Percentiles rank a stretch among this genome's conserved stretches.
phyloP scores from a whole-genome alignment of 2,888 invertebrate genomes.

The Odontothrips loti region DNA sequence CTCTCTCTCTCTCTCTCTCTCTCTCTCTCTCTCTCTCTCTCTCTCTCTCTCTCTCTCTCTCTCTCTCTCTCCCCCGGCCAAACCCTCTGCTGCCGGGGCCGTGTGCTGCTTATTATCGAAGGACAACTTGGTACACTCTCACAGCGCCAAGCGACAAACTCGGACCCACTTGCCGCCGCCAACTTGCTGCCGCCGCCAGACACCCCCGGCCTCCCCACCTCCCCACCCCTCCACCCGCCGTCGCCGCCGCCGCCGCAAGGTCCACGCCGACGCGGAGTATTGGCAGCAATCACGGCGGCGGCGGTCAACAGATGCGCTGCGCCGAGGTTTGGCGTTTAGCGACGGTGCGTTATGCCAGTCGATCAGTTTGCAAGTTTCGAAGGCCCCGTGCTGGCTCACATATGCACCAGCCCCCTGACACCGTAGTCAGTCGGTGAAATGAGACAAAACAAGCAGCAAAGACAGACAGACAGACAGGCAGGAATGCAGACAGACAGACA shows the following conservation, averaged over 20 bases:
- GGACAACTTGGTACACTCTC: constrained; percentile 25
- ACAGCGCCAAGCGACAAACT: background rate
- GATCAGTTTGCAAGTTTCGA: too few species aligned
- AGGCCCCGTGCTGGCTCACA: too few species aligned
- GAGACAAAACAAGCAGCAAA: too few species aligned
- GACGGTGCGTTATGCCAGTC: too few species aligned
- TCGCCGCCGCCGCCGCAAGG: background rate
- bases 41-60: background rate
- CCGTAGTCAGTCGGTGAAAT: too few species aligned
- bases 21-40: background rate
- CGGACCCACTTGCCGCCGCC: background rate
- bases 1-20: background rate
- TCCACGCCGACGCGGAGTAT: too few species aligned
- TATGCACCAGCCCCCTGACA: too few species aligned
- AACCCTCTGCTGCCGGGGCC: background rate
- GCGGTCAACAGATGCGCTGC: too few species aligned
- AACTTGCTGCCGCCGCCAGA: background rate
- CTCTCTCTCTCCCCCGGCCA: background rate
- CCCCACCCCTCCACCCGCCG: background rate
- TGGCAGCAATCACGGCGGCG: too few species aligned
- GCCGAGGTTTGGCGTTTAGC: too few species aligned
- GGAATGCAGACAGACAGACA: too few species aligned
- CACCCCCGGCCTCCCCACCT: background rate
- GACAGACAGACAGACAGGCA: too few species aligned
- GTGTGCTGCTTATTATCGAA: constrained; percentile 13